Percentiles rank a stretch among this genome's conserved stretches.
Evolutionary conservation across 2,113 vertebrate genomes (phyloP).

Genomic region (Trogon surrucura): DNA sequence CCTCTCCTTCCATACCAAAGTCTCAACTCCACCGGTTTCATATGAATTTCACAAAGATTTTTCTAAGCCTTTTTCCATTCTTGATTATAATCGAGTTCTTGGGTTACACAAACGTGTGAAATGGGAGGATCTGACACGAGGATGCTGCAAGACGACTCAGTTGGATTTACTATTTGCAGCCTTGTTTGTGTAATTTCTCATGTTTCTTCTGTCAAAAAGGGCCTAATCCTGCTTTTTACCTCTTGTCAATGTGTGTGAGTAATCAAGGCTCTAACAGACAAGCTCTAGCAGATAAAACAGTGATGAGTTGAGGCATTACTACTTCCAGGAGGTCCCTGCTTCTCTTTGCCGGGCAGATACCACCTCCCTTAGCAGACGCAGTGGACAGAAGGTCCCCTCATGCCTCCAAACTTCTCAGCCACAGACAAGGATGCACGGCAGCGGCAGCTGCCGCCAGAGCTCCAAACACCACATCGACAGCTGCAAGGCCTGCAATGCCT

Average conservation of each 20-base stretch:
- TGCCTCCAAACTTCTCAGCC: neutral
- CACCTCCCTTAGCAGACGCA: neutral
- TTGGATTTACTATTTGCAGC: neutral
- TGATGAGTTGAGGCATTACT: neutral
- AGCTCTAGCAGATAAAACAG: neutral
- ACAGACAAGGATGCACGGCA: neutral
- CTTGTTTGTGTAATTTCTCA: conserved; percentile 22
- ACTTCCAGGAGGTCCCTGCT: neutral
- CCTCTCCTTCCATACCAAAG: neutral
- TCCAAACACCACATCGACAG: neutral
- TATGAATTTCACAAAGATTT: neutral
- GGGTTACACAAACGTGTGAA: neutral
- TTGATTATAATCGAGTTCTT: neutral
- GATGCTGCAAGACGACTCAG: neutral
- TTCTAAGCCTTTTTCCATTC: neutral
- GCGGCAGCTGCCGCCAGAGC: neutral
- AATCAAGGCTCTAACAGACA: neutral
- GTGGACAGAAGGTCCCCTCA: neutral
- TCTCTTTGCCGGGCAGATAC: neutral
- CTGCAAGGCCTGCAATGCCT: neutral
- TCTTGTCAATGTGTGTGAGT: neutral
- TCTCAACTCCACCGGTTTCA: neutral
- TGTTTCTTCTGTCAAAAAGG: neutral
- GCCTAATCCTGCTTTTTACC: neutral
- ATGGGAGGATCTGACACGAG: neutral